Conservation (phyloP, 1,140 invertebrate species). For the Psilanteris sp. region DNA sequence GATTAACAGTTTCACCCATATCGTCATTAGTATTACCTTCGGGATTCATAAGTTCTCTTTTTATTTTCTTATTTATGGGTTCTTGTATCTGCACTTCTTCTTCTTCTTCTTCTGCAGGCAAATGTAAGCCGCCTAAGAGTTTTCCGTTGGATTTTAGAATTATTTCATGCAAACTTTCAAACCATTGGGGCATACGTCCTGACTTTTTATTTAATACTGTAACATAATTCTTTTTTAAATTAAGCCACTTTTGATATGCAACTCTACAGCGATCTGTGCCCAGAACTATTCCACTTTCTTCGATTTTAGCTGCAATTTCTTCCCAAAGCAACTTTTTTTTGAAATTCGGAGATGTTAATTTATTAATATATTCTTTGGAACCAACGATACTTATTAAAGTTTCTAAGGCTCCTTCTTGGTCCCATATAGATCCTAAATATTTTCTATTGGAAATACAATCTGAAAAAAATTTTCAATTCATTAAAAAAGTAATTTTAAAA, state of each 20-base stretch:
- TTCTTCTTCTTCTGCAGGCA: conserved; percentile 17
- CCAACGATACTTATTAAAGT: conserved; percentile 52
- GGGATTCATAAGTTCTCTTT: conserved; percentile 57
- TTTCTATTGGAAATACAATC: conserved; percentile 14
- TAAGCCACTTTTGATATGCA: conserved; percentile 60
- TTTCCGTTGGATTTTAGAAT: conserved; percentile 47
- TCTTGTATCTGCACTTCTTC: conserved; percentile 1
- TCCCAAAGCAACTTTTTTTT: conserved; percentile 58
- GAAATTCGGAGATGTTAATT: conserved; percentile 54
- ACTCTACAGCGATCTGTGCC: conserved; percentile 50
- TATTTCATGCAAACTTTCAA: conserved; percentile 41
- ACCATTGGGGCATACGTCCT: conserved; percentile 48
- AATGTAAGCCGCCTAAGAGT: conserved; percentile 38
- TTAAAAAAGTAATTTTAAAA: too few species aligned
- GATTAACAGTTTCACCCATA: conserved; percentile 57
- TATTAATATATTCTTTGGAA: conserved; percentile 45
- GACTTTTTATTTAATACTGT: conserved; percentile 45
- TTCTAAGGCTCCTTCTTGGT: conserved; percentile 54
- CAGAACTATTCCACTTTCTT: conserved; percentile 39
- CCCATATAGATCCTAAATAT: conserved; percentile 48
- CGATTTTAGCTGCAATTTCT: conserved; percentile 49
- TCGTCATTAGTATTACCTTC: conserved; percentile 38
- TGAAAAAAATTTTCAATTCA: too few species aligned
- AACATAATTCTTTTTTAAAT: conserved; percentile 59
- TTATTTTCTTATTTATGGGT: conserved; percentile 46